Evolutionary conservation across 1,140 invertebrate species (phyloP), one percentile per base, ranked within the genome.

Genomic region (Sycophila sp.): DNA sequence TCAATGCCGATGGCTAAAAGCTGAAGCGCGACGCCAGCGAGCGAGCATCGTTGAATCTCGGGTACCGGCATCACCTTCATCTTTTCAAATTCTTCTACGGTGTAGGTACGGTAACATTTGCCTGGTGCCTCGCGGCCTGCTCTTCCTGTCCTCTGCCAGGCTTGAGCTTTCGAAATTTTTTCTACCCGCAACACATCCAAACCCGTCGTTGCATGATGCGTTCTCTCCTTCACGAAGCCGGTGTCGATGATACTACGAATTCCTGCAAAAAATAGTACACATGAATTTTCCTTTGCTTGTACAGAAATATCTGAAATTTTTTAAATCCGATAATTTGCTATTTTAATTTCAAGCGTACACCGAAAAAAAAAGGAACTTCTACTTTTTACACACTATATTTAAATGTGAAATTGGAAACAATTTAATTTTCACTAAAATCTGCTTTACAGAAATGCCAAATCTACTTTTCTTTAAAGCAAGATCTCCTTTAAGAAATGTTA

Each of bases 221-320:
- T 90, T 82, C 92, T 92, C 65, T 90, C 90, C 88, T 99, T 99
- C 0, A 99, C 96, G 82, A 94, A 93, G 7, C 98, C 98, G 71
- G 93, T 92, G 81, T 99, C 98, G 69, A 99, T 93, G 3, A 99
- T 96, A 87, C 92, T 95, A 75, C 94, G 92, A 69, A 99, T 96
- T 22, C 96, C 95, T 86, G 32, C 22, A n/a, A n/a, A 6, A 36
- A 36, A 36, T 36, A 11, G 11, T 6, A 6, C 11, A 36, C 34
- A 11, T 36, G 5, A 36, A 36, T 36, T 36, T 36, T 36, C 5
- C 34, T 36, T 36, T 11, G 11, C 11, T 36, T 36, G 11, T 36
- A 11, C 34, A 6, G 34, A 36, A 36, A 36, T 28, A 17, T 40
- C 4, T 7, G 11, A n/a, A 17, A 26, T 62, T 56, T 60, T 56